A percentile compares a stretch with the other conserved stretches of the same genome.
These are phyloP conservation scores for Amphiura filiformis DNA, from an alignment of 35 echinoderm and acorn worm genomes.

Conservation along the genomic window DNA sequence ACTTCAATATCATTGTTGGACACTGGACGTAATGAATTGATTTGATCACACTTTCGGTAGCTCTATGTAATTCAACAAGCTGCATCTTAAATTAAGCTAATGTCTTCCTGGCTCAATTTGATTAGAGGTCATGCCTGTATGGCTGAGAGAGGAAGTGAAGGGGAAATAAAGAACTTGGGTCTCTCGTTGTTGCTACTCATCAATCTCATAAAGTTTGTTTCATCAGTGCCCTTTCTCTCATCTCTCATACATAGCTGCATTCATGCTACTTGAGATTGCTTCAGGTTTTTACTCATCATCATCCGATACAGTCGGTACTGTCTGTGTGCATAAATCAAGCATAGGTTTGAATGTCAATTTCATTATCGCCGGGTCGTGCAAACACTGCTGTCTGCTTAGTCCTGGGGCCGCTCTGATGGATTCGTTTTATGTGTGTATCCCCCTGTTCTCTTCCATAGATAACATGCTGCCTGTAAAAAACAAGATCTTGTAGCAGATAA, in stretches of 20 bases:
- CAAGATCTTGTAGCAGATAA: not conserved
- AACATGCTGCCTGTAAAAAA: not conserved
- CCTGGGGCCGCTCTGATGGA: not conserved
- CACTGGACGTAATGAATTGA: too few species aligned
- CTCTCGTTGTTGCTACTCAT: not conserved
- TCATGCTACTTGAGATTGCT: not conserved
- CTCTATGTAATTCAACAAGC: too few species aligned
- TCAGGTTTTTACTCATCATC: not conserved
- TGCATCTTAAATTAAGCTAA: not conserved
- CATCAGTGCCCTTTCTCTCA: not conserved
- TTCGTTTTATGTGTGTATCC: not conserved
- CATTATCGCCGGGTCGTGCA: constrained; percentile 1
- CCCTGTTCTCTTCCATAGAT: not conserved
- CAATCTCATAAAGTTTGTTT: constrained; percentile 11
- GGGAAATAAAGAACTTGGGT: not conserved
- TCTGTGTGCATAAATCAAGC: constrained; percentile 4
- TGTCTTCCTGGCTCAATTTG: not conserved
- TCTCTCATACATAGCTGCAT: not conserved
- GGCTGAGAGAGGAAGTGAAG: not conserved
- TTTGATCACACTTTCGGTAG: too few species aligned
- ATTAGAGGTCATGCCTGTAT: not conserved
- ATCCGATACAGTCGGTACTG: not conserved
- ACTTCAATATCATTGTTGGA: too few species aligned
- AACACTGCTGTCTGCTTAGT: constrained; percentile 2
- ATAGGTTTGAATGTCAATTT: constrained; percentile 12